Evolutionary conservation across 2,888 invertebrate genomes (phyloP), one percentile per base, ranked within the genome.

Genomic region (Parelbella ahira): DNA sequence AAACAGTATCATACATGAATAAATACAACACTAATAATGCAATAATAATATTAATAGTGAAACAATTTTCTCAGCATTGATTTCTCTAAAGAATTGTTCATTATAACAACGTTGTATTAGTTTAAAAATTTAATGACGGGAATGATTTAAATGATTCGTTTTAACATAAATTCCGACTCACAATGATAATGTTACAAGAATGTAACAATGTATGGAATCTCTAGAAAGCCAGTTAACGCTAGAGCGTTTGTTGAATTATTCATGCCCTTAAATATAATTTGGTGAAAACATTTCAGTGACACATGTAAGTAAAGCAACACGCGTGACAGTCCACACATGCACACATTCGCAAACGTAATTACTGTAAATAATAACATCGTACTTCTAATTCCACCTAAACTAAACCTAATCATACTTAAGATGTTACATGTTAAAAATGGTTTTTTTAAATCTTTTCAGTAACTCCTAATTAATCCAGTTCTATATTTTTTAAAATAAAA

Each of bases 1-100:
- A 83, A 87, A 86, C 82, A 77, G 77, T 86, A 84, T 86, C 69
- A 84, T 87, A 87, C 86, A 87, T 69, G 79, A 84, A 84, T 87
- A 87, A 87, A 87, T 84, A 86, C 86, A 83, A 78, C 82, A 77
- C 78, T 81, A 83, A 70, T 76, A 74, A 72, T 77, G 78, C 60
- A 79, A 79, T 75, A 75, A 76, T 74, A 79, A 79, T 75, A 75
- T 76, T 74, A 59, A 76, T 73, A 70, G 27, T 68, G 63, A 60
- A 66, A 52, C 44, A 45, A 50, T 46, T 48, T 68, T 69, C 70
- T 70, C 68, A 61, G 60, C 38, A 69, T 71, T 70, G 20, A 30
- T 67, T 71, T 71, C 66, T 68, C 60, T 67, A 57, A 67, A 62
- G 58, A 60, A 58, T 65, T 64, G 63, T 45, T 54, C 45, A 63